Evolutionary conservation across 2,888 invertebrate genomes (phyloP).

Genomic region (Desoria tigrina): DNA sequence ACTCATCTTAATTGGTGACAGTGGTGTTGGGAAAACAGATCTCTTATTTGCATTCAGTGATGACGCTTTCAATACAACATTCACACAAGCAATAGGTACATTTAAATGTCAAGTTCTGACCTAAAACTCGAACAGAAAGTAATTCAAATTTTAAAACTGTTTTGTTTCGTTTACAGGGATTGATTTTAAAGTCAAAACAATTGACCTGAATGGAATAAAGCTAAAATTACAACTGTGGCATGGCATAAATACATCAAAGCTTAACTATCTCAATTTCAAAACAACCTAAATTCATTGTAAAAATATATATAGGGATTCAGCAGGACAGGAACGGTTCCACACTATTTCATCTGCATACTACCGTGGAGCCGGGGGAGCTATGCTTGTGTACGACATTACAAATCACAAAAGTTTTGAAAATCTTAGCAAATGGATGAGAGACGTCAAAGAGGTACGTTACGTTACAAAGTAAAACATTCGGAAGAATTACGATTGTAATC

Average conservation of each 20-base stretch:
- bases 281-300: not conserved
- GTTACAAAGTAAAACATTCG: too few relatives aligned
- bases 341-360: constrained; percentile 41
- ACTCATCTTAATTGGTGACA: constrained; percentile 2
- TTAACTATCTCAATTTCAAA: not conserved
- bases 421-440: constrained; percentile 27
- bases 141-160: too few relatives aligned
- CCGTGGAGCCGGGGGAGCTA: constrained; percentile 37
- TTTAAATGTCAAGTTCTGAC: too few relatives aligned
- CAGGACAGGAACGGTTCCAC: constrained; percentile 43
- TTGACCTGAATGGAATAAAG: constrained; percentile 32
- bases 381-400: constrained; percentile 44
- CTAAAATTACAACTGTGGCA: constrained; percentile 45
- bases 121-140: too few relatives aligned
- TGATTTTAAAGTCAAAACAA: constrained; percentile 43
- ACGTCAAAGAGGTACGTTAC: constrained; percentile 25
- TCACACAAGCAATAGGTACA: too few relatives aligned
- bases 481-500: too few relatives aligned
- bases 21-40: not conserved
- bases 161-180: constrained; percentile 31
- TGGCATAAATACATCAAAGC: not conserved
- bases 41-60: constrained; percentile 11
- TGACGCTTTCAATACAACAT: constrained; percentile 10
- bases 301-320: constrained; percentile 1
- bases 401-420: constrained; percentile 31